Percentiles rank a stretch among this genome's conserved stretches.
Conservation (phyloP, 2,888 invertebrate genomes). For the Sipunculus nudus region DNA sequence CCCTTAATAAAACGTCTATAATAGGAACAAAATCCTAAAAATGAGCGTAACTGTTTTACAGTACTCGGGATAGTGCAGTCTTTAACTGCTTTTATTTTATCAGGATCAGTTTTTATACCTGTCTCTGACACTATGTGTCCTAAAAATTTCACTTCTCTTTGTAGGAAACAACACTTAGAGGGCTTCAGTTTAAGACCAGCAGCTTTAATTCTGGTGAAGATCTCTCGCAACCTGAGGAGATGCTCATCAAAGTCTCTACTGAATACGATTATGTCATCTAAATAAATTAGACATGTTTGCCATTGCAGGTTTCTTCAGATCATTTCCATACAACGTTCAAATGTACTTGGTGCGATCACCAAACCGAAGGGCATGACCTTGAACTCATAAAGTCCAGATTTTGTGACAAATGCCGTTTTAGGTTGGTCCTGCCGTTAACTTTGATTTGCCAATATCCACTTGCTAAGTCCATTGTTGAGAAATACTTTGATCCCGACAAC, state of each 20-base stretch:
- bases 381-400: conserved; percentile 40
- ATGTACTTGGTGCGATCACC: conserved; percentile 45
- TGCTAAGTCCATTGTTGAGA: background rate
- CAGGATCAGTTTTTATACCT: conserved; percentile 12
- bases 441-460: background rate
- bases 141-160: conserved; percentile 7
- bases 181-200: conserved; percentile 23
- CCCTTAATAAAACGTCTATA: background rate
- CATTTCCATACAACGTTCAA: conserved; percentile 54
- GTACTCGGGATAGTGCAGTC: conserved; percentile 8
- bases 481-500: conserved; percentile 1
- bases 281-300: conserved; percentile 54
- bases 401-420: background rate
- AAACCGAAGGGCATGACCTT: conserved; percentile 45
- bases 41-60: background rate
- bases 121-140: conserved; percentile 11
- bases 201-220: conserved; percentile 3
- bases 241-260: conserved; percentile 33
- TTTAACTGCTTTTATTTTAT: conserved; percentile 4
- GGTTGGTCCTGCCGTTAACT: conserved; percentile 7
- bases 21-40: conserved; percentile 8
- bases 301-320: conserved; percentile 45
- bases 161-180: conserved; percentile 14
- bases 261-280: conserved; percentile 58
- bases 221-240: background rate